These are phyloP conservation scores for Catalaphyllia jardinei DNA, from an alignment of 64 coral and sea anemone species.

Conservation along the genomic window DNA sequence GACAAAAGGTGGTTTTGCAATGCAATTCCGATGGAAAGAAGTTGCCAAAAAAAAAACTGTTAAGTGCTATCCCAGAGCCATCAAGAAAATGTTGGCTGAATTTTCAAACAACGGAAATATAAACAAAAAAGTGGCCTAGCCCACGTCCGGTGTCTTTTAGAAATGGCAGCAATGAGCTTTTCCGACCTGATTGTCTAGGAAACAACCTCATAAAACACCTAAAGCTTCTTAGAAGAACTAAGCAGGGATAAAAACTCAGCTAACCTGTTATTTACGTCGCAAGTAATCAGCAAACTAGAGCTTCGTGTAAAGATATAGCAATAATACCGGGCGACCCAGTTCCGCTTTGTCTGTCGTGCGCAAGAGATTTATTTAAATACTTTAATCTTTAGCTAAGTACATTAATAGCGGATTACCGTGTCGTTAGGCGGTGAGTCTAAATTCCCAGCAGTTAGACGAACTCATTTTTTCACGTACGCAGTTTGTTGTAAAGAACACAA, in stretches of 20 bases:
- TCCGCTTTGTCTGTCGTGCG: background rate
- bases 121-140: background rate
- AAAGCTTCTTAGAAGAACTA: background rate
- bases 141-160: background rate
- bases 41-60: too few species aligned
- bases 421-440: background rate
- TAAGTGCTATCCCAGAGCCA: background rate
- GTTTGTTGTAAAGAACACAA: background rate
- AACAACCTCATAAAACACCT: background rate
- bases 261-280: background rate
- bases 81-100: background rate
- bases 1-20: too few species aligned
- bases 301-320: background rate
- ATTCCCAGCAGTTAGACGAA: background rate
- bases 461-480: background rate
- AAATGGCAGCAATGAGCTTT: background rate
- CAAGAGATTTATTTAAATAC: constrained; percentile 3
- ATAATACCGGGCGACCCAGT: background rate
- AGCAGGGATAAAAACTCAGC: background rate
- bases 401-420: background rate
- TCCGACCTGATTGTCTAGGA: background rate
- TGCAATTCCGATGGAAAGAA: too few species aligned
- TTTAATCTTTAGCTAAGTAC: background rate
- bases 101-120: background rate
- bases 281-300: background rate